These are phyloP conservation scores for Pseudococcus viburni DNA, from an alignment of 2,888 invertebrate species.

Conservation along the genomic window DNA sequence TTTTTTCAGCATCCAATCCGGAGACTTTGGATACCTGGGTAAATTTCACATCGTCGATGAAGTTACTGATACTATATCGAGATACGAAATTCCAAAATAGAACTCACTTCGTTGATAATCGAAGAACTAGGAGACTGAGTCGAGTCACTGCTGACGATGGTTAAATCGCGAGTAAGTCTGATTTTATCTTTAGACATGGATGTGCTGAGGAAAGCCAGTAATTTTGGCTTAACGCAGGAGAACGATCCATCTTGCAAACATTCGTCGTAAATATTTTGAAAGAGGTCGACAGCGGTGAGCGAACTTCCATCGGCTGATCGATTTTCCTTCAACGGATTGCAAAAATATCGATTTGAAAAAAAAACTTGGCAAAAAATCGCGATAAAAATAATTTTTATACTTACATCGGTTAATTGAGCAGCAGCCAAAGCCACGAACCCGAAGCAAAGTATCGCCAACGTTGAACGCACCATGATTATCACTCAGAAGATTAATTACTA, in stretches of 20 bases:
- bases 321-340: conserved; percentile 40
- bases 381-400: background rate
- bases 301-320: conserved; percentile 44
- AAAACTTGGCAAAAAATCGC: background rate
- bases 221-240: conserved; percentile 84
- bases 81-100: background rate
- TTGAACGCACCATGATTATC: conserved; percentile 19
- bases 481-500: background rate
- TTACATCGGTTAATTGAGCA: conserved; percentile 50
- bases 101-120: conserved; percentile 66
- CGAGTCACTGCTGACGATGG: conserved; percentile 75
- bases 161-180: conserved; percentile 82
- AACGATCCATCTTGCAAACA: conserved; percentile 64
- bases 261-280: conserved; percentile 65
- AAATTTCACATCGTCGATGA: background rate
- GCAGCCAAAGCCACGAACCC: background rate
- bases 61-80: background rate
- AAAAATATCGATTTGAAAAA: background rate
- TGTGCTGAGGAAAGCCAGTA: conserved; percentile 80
- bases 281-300: conserved; percentile 60
- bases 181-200: conserved; percentile 75
- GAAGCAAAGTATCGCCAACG: background rate
- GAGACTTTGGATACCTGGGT: conserved; percentile 63
- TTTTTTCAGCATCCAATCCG: conserved; percentile 72
- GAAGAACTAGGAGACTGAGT: conserved; percentile 61